These are phyloP conservation scores for Tachuris rubrigastra DNA, from an alignment of 2,113 vertebrate species.

Conservation along the genomic window DNA sequence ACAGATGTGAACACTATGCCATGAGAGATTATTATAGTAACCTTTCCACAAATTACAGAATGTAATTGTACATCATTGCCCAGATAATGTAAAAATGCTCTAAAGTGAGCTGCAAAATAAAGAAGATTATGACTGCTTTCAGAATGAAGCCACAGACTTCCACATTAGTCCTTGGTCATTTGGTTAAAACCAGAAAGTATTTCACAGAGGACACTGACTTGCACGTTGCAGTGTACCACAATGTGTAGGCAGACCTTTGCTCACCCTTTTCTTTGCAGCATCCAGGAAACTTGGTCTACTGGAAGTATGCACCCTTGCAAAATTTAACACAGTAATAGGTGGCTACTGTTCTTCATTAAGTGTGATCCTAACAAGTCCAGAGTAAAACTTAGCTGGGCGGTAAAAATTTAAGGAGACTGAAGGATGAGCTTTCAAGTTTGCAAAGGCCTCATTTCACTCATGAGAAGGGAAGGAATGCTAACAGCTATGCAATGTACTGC, in stretches of 20 bases:
- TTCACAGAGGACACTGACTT: neutral
- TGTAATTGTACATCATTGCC: neutral
- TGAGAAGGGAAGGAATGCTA: neutral
- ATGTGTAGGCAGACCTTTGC: accelerated
- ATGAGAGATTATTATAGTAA: neutral
- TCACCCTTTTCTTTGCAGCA: neutral
- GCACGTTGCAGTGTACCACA: neutral
- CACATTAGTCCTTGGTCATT: neutral
- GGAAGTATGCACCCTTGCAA: neutral
- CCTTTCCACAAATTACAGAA: neutral
- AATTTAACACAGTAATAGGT: neutral
- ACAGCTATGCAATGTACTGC: neutral
- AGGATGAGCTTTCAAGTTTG: neutral
- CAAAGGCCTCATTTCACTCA: neutral
- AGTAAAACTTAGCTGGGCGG: neutral
- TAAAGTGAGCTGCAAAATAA: neutral
- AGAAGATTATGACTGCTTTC: neutral
- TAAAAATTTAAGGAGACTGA: neutral
- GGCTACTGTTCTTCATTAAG: neutral
- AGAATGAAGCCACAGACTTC: neutral
- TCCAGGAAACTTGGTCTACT: neutral
- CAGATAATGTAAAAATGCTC: neutral
- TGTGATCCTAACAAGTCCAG: neutral
- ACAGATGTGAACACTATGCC: neutral
- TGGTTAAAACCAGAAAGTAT: neutral